Base-by-base conservation (phyloP, 2,113 vertebrate genomes). In the Acanthochromis polyacanthus region DNA sequence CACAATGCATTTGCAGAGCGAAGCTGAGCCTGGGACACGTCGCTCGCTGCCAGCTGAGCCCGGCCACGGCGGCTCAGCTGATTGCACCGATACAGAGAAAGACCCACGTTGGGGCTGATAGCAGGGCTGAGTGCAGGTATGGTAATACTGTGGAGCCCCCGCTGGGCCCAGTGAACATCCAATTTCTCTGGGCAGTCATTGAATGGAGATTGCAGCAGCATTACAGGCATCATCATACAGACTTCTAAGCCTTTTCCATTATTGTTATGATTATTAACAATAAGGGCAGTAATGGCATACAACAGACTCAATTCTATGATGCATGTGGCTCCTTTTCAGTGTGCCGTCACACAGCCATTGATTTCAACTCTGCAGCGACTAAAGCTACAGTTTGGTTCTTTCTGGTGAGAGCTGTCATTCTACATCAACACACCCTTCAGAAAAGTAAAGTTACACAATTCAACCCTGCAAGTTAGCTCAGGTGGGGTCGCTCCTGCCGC, bases 1-100 rank as follows among this genome's bases (percentile, higher is more conserved):
- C 61, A 51, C 23, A 14, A 14, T 53, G 81, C 75, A 14, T 84
- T 70, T 60, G 68, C 78, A 30, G 75, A 84, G 71, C 71, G 80
- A 80, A 88, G 81, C 69, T 72, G 79, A 71, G 71, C 30, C 63
- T 5, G 15, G 43, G 65, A 71, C 68, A 15, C 10, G 57, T 58
- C 36, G 3, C 38, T 62, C 15, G 17, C 56, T 53, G 60, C 64
- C 32, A 52, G 60, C 55, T 25, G 74, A 68, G 62, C 46, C 30
- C 3, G 28, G 48, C 56, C 43, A 9, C 45, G 10, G 72, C 64
- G 2, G 76, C 20, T 75, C 64, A 11, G 57, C 77, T 79, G 76
- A 88, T 85, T 71, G 68, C 60, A 19, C 5, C 7, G 68, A 73
- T 66, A 48, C n/a, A 5, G 55, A 40, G 70, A 28, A 22, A n/a